Evolutionary conservation across 2,113 vertebrate genomes (phyloP), one percentile per base, ranked within the genome.

Genomic region (Elephas maximus): DNA sequence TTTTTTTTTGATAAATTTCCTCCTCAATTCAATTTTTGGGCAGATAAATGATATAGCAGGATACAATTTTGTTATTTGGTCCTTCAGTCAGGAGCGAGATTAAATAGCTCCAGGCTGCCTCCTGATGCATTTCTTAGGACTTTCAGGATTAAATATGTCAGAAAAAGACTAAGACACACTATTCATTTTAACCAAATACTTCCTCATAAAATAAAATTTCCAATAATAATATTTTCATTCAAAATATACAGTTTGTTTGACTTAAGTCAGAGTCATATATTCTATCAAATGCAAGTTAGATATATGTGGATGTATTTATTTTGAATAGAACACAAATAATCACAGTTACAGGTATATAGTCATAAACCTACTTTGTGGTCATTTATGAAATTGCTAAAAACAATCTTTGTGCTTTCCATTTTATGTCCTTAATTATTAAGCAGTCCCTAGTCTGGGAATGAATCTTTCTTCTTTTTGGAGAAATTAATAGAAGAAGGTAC

Each of bases 21-120:
- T 94, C 51, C 82, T 92, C 71, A 51, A 81, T 57, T 87, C 63
- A 93, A 24, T 73, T 87, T 96, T 93, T 23, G 4, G 9, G 15
- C 48, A 62, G 65, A 96, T 81, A 83, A 88, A 53, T 95, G 21
- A 44, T 48, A 77, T 37, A 0, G 1, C 20, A 96, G 62, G 0
- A 51, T 33, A 71, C 37, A 80, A 71, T 78, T 63, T 63, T 45
- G 48, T 87, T 76, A 80, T 37, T 83, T 24, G 15, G 18, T 81
- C 20, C 30, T 94, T 88, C 33, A 77, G 63, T 94, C 30, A 81
- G 3, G 26, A 80, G 48, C 62, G 57, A 84, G 17, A 91, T 91
- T 65, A 65, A 11, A 63, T 71, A 81, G 6, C 69, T 67, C 14
- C 30, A 78, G 41, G 8, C 67, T 88, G 11, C 1, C 30, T 87